A percentile compares a stretch with the other conserved stretches of the same genome.
These are phyloP conservation scores for Mesembrinibis cayennensis DNA, from an alignment of 2,113 vertebrate genomes.

Conservation along the genomic window DNA sequence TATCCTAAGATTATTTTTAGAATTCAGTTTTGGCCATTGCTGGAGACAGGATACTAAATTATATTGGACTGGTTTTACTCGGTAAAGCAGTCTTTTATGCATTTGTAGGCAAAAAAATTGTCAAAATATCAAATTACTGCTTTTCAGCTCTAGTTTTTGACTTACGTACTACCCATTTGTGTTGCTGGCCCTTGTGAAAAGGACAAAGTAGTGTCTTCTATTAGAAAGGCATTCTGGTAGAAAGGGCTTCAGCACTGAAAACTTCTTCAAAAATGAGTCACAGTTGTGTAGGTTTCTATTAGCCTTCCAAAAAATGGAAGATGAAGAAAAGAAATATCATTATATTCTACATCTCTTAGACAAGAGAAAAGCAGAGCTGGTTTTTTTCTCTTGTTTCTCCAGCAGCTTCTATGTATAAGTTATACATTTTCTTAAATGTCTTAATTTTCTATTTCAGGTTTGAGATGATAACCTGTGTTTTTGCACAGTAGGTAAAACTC, in stretches of 20 bases:
- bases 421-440: slow-evolving; percentile 69
- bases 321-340: not conserved
- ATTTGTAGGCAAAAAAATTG: not conserved
- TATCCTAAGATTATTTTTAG: not conserved
- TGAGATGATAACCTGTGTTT: slow-evolving; percentile 69
- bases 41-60: not conserved
- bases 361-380: slow-evolving; percentile 13
- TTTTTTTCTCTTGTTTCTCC: not conserved
- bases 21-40: not conserved
- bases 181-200: not conserved
- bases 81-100: not conserved
- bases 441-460: slow-evolving; percentile 71
- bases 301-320: slow-evolving; percentile 10
- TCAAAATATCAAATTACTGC: not conserved
- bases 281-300: slow-evolving; percentile 21
- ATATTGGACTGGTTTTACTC: not conserved
- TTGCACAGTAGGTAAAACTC: slow-evolving; percentile 54
- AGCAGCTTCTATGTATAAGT: slow-evolving; percentile 65
- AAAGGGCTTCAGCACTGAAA: not conserved
- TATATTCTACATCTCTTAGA: not conserved
- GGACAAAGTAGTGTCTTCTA: not conserved
- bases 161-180: not conserved
- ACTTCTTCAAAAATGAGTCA: slow-evolving; percentile 16
- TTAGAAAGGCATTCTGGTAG: not conserved
- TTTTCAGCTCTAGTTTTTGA: not conserved